Evolutionary conservation across 2,888 invertebrate species (phyloP).

Genomic region (Microchrysa polita): DNA sequence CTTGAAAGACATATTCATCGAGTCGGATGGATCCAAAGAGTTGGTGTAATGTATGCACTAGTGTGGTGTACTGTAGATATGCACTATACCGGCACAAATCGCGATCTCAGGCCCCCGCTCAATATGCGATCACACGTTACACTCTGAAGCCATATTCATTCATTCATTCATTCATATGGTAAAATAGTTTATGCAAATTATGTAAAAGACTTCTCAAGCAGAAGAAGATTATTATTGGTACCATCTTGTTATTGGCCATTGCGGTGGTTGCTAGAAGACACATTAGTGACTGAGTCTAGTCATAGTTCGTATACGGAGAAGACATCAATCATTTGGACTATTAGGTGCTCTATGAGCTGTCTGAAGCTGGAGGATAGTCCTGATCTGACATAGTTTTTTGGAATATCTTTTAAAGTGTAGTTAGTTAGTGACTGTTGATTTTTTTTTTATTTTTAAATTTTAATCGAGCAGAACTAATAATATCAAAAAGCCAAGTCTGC

Average conservation of each 20-base stretch:
- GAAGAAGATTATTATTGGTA: slow-evolving; percentile 32
- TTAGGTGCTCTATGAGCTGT: slow-evolving; percentile 17
- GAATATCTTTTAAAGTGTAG: not conserved
- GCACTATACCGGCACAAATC: not conserved
- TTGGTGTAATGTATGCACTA: slow-evolving; percentile 15
- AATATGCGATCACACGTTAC: no score
- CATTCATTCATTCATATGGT: slow-evolving; percentile 42
- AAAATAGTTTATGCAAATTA: slow-evolving; percentile 41
- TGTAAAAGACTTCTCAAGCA: slow-evolving; percentile 19
- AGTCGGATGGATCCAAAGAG: slow-evolving; percentile 10
- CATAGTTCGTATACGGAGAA: slow-evolving; percentile 15
- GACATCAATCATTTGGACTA: not conserved
- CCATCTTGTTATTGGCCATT: not conserved
- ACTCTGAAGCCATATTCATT: no score
- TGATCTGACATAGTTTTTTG: not conserved
- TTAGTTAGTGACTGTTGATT: slow-evolving; percentile 7
- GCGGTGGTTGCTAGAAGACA: not conserved
- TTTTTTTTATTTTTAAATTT: no score
- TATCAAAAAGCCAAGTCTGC: no score
- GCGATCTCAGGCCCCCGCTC: no score
- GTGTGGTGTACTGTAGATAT: not conserved
- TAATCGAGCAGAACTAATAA: slow-evolving; percentile 1
- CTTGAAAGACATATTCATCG: slow-evolving; percentile 16
- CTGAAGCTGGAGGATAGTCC: not conserved
- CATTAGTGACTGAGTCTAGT: not conserved